Conservation (phyloP, 1,140 invertebrate genomes). For the Tetranychus cinnabarinus region DNA sequence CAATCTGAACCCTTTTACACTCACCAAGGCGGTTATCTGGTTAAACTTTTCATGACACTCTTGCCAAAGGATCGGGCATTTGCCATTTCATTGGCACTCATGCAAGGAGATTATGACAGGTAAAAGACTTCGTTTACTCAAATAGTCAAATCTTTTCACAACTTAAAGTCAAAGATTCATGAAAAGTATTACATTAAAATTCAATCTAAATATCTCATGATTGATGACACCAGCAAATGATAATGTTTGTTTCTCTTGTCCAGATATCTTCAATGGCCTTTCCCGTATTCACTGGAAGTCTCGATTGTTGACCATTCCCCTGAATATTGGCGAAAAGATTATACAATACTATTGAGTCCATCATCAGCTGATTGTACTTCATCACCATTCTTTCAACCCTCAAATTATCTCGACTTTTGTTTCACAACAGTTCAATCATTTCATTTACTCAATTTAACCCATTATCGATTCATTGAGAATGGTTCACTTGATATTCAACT, state of each 20-base stretch:
- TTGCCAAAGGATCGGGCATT: constrained; percentile 5
- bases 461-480: constrained; percentile 5
- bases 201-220: background rate
- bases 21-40: constrained; percentile 9
- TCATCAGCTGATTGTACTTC: constrained; percentile 5
- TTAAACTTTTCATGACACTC: constrained; percentile 8
- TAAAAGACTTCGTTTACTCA: background rate
- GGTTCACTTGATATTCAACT: constrained; percentile 4
- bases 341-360: background rate
- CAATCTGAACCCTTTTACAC: constrained; percentile 9
- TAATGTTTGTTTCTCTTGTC: background rate
- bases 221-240: background rate
- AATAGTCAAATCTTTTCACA: too few species aligned
- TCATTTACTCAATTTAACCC: constrained; percentile 5
- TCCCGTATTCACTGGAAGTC: constrained; percentile 11
- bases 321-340: constrained; percentile 6
- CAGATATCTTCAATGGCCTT: constrained; percentile 11
- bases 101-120: constrained; percentile 9
- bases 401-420: constrained; percentile 4
- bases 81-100: constrained; percentile 9
- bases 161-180: too few species aligned
- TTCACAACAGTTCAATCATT: constrained; percentile 6
- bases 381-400: constrained; percentile 4
- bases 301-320: constrained; percentile 9
- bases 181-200: too few species aligned